Base-by-base conservation (phyloP, 2,797 vertebrate species). In the Gorsachius magnificus region DNA sequence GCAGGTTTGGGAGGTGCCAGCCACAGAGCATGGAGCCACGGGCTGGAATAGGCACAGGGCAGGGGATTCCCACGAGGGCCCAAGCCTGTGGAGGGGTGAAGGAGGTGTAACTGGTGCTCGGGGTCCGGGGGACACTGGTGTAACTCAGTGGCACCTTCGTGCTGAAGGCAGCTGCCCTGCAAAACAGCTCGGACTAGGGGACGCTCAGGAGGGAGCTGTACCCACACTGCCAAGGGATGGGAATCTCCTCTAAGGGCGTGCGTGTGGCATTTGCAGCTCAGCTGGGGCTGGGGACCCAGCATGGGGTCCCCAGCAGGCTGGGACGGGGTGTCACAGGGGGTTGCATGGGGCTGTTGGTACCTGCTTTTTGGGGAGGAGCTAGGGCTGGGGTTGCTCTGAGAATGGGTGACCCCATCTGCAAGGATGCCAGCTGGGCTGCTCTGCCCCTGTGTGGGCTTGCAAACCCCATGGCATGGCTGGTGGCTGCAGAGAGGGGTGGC, bases 171-270 rank as follows among this genome's bases (percentile, higher is more conserved):
- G 13, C 24, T 33, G 48, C 26, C 25, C 0, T 0, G 35, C 31
- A 56, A 53, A 82, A 72, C 9, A 48, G 69, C 13, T 75, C 4
- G 0, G 29, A 57, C 7, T 10, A 17, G 25, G n/a, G 11, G 7
- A 41, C 61, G 26, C n/a, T 58, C 41, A 63, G 45, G 38, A 72
- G 11, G 48, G 66, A 94, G 31, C 65, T 78, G 33, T 3, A 43
- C 9, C 46, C 9, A 0, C 1, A 1, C 54, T 65, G 31, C 14
- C 17, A 24, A 24, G 60, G 45, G 15, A 33, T 43, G 6, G 3
- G 29, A 86, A 46, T 45, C 15, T 78, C 43, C 41, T 56, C 60
- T 58, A 17, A 83, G 60, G 35, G 26, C 38, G 43, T 60, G 43
- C 28, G 6, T 41, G 28, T 22, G 65, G 57, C 33, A 48, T 33